Conservation (phyloP, 2,797 vertebrate genomes). For the Lagorchestes hirsutus region DNA sequence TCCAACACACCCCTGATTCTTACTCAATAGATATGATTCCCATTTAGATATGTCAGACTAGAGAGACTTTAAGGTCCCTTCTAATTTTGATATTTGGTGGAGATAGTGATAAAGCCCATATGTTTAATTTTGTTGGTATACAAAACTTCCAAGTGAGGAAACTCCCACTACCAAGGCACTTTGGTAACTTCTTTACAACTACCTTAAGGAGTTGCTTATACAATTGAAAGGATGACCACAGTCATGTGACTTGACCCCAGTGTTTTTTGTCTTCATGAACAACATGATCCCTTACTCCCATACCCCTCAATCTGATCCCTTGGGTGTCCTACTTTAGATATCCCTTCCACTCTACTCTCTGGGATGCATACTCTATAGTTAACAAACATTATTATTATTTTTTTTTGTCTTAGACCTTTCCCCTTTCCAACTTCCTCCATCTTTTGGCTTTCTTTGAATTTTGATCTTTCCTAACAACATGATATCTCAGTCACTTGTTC, state of each 20-base stretch:
- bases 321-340: neutral
- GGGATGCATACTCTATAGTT: neutral
- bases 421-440: neutral
- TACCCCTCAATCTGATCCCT: neutral
- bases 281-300: neutral
- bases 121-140: neutral
- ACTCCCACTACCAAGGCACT: neutral
- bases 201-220: neutral
- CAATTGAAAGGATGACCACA: neutral
- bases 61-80: neutral
- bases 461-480: neutral
- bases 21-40: neutral
- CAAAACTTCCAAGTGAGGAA: neutral
- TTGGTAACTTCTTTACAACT: neutral
- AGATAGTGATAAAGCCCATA: neutral
- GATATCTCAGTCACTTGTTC: neutral
- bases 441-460: neutral
- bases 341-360: neutral
- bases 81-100: neutral
- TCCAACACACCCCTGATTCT: neutral
- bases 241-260: neutral
- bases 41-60: neutral
- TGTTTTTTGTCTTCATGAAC: neutral
- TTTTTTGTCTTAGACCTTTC: neutral
- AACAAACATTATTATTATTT: neutral